Evolutionary conservation across 2,888 invertebrate species (phyloP), one percentile per base, ranked within the genome.

Genomic region (Ectemnius continuus): DNA sequence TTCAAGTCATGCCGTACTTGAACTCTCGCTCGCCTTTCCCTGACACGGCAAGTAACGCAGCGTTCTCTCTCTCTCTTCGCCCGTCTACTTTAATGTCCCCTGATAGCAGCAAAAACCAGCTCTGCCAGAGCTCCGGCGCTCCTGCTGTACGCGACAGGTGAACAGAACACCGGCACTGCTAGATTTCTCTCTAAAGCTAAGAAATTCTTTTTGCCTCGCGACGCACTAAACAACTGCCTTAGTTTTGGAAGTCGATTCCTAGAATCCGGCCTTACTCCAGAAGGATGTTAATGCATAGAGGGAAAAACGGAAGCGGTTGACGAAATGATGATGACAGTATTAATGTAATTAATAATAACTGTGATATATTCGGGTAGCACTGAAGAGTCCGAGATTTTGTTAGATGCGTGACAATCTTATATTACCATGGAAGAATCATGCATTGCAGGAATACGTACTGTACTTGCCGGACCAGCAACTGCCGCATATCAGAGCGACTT

Each of bases 391-490:
- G 8, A 36, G 8, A 36, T 36, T 36, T 36, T 8, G 36, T 36
- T 36, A 36, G 8, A 36, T 36, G 5, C 6, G 8, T 36, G 11
- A 36, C 8, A 36, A 36, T 6, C 36, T 36, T 23, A 58, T 23
- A 23, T 20, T 20, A 58, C 23, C 5, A 23, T 58, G 64, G 14
- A 2, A 13, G 64, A 57, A 14, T 45, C 13, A 64, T 11, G n/a
- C 48, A 47, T n/a, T n/a, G 6, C 47, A 23, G 14, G 18, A 13
- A 78, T 88, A 89, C 89, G 77, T 87, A 89, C 89, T 86, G 85
- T 87, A 90, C 76, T 91, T 89, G 80, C 91, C 88, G 71, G 91
- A 88, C 91, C 91, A 91, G 85, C 91, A 91, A 84, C 89, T 90
- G 72, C 89, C 88, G 81, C 91, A 91, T 79, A 91, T 91, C 74